These are phyloP conservation scores for Vulpes ferrilata DNA, from an alignment of 2,113 vertebrate species.

Conservation along the genomic window DNA sequence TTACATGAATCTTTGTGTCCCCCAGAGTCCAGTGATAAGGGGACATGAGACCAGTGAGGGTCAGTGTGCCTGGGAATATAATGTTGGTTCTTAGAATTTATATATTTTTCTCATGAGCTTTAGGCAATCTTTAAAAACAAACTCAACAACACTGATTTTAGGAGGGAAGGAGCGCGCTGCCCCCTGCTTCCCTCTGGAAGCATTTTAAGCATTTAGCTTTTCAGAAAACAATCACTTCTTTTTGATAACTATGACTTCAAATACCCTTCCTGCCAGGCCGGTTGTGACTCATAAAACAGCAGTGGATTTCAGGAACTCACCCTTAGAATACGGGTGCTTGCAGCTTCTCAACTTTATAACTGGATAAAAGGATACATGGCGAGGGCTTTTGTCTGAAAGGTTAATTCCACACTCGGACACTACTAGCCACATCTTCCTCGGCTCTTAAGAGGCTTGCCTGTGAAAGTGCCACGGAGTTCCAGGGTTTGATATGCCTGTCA, in stretches of 20 bases:
- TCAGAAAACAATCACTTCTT: slow-evolving; percentile 40
- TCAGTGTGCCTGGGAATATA: slow-evolving; percentile 61
- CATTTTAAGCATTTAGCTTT: not conserved
- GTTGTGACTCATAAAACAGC: not conserved
- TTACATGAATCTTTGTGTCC: not conserved
- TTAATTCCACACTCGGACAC: not conserved
- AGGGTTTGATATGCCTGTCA: not conserved
- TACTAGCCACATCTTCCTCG: not conserved
- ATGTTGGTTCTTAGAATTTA: slow-evolving; percentile 23
- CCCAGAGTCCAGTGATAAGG: slow-evolving; percentile 32
- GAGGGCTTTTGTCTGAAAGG: not conserved
- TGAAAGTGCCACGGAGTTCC: not conserved
- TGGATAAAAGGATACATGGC: not conserved
- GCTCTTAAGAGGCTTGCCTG: not conserved
- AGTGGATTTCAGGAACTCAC: not conserved
- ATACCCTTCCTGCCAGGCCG: not conserved
- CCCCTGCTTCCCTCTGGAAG: not conserved
- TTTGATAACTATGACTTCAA: not conserved
- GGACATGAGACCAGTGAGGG: not conserved
- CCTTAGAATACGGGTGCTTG: not conserved
- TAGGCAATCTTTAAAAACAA: not conserved
- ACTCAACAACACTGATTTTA: not conserved
- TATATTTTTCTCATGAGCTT: slow-evolving; percentile 72
- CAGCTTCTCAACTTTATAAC: not conserved
- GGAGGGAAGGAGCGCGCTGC: not conserved